Conservation (phyloP, 2,113 vertebrate genomes). For the Verasper variegatus region DNA sequence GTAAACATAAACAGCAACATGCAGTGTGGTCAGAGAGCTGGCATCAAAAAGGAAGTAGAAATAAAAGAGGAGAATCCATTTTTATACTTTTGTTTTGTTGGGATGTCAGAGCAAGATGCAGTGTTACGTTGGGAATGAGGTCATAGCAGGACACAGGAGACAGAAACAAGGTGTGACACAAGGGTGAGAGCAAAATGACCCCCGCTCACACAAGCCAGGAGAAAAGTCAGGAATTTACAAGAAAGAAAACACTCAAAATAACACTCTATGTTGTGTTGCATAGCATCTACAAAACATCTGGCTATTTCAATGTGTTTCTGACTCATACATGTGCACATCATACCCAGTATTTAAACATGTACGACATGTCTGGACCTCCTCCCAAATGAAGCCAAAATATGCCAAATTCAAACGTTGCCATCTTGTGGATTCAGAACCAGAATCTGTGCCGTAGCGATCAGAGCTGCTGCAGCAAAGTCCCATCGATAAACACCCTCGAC, state of each 20-base stretch:
- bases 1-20: slow-evolving; percentile 46
- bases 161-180: slow-evolving; percentile 31
- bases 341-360: no score
- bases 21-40: slow-evolving; percentile 30
- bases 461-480: no score
- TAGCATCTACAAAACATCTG: slow-evolving; percentile 2
- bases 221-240: slow-evolving; percentile 4
- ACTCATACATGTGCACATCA: slow-evolving; percentile 20
- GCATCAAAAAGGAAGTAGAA: neutral
- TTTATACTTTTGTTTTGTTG: slow-evolving; percentile 17
- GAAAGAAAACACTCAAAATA: slow-evolving; percentile 17
- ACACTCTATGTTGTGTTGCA: slow-evolving; percentile 2
- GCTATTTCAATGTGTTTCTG: slow-evolving; percentile 1
- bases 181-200: slow-evolving; percentile 14
- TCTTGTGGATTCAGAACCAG: no score
- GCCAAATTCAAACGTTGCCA: no score
- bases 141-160: slow-evolving; percentile 11
- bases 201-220: neutral
- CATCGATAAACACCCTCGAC: no score
- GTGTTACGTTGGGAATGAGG: slow-evolving; percentile 26
- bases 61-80: slow-evolving; percentile 19
- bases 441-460: no score
- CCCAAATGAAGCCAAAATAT: no score
- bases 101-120: slow-evolving; percentile 20
- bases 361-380: no score